Percentiles rank a stretch among this genome's conserved stretches.
Conservation (phyloP, 1,140 invertebrate species). For the Ooceraea biroi region DNA sequence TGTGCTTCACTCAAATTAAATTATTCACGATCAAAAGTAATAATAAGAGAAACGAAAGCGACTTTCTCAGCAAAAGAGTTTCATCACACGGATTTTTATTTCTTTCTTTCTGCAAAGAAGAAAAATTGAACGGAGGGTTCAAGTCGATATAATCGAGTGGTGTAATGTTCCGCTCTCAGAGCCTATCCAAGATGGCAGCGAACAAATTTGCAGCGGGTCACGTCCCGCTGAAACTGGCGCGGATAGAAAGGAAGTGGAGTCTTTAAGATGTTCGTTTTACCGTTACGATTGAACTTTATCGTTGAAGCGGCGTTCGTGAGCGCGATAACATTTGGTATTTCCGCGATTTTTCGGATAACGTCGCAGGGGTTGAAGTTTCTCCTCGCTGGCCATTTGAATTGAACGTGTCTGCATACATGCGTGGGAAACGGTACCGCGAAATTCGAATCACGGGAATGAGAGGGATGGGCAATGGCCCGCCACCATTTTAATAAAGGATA, state of each 20-base stretch:
- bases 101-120: neutral
- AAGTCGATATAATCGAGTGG: slow-evolving; percentile 36
- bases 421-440: neutral
- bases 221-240: slow-evolving; percentile 52
- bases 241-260: slow-evolving; percentile 47
- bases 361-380: neutral
- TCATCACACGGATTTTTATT: neutral
- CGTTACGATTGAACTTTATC: slow-evolving; percentile 52
- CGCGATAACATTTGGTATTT: slow-evolving; percentile 12
- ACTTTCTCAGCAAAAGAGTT: neutral
- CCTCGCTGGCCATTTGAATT: neutral
- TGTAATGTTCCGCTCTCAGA: slow-evolving; percentile 1
- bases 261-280: slow-evolving; percentile 51
- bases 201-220: slow-evolving; percentile 62
- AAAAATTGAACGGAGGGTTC: slow-evolving; percentile 19
- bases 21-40: no score
- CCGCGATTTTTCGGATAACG: slow-evolving; percentile 8
- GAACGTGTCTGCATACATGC: neutral
- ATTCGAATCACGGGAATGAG: neutral
- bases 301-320: slow-evolving; percentile 24
- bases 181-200: slow-evolving; percentile 30
- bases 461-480: neutral
- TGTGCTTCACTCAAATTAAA: no score
- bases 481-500: neutral
- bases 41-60: no score